Conservation (phyloP, 2,888 invertebrate genomes). For the Nezara viridula region DNA sequence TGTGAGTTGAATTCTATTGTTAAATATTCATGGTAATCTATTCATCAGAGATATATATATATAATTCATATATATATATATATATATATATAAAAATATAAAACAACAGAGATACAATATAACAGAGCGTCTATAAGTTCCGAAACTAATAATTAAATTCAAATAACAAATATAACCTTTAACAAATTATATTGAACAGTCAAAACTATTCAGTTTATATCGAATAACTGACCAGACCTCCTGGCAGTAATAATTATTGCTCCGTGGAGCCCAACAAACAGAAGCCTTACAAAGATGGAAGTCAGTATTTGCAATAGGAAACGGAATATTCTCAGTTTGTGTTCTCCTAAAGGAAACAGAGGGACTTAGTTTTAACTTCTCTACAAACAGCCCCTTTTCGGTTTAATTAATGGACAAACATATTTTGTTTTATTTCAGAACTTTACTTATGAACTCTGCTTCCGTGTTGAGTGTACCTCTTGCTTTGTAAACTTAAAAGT, state of each 20-base stretch:
- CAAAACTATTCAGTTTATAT: not conserved
- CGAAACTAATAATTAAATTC: no score
- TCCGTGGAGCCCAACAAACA: not conserved
- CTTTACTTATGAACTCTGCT: not conserved
- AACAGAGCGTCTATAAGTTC: no score
- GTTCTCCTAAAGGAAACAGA: not conserved
- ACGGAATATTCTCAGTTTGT: constrained; percentile 16
- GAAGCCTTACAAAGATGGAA: not conserved
- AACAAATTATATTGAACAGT: not conserved
- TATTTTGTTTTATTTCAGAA: constrained; percentile 14
- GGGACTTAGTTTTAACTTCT: constrained; percentile 11
- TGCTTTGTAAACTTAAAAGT: constrained; percentile 1
- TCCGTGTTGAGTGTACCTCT: not conserved
- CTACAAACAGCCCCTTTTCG: not conserved
- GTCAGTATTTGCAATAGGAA: constrained; percentile 8
- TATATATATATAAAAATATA: no score
- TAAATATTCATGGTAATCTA: no score
- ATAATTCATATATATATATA: no score
- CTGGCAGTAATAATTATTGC: not conserved
- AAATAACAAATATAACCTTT: no score
- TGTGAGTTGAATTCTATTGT: no score
- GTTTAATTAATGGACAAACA: constrained; percentile 26
- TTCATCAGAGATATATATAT: no score
- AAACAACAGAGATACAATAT: no score
- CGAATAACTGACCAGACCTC: not conserved